phyloP scores from a whole-genome alignment of 92 coral and sea anemone species.

The Parazoanthus atlanticus region DNA sequence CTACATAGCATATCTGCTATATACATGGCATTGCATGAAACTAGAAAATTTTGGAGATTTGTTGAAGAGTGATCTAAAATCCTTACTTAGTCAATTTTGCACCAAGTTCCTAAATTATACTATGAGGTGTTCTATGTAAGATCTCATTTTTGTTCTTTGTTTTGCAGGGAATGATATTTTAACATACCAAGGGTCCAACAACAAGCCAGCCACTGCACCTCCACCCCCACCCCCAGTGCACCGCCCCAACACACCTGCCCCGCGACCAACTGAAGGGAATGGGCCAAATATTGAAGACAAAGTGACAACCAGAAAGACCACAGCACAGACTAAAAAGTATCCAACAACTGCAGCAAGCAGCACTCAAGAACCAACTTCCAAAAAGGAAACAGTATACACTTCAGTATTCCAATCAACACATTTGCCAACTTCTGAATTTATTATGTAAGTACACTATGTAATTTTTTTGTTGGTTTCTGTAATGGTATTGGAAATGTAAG shows the following conservation, averaged over 20 bases:
- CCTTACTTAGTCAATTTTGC: neutral
- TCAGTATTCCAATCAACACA: neutral
- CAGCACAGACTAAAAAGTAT: neutral
- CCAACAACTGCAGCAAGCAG: slow-evolving; percentile 7
- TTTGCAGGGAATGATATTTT: slow-evolving; percentile 17
- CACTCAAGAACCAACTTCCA: neutral
- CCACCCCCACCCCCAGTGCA: neutral
- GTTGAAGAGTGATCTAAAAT: neutral
- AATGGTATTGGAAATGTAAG: no score
- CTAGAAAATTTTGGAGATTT: no score
- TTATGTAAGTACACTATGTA: slow-evolving; percentile 13
- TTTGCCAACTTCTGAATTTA: neutral
- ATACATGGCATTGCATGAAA: no score
- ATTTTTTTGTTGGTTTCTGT: neutral
- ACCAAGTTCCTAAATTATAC: neutral
- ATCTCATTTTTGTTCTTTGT: neutral
- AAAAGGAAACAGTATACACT: neutral
- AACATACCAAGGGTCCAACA: slow-evolving; percentile 8
- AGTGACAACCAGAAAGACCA: slow-evolving; percentile 5
- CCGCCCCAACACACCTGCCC: neutral
- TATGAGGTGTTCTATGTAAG: neutral
- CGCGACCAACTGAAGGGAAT: neutral
- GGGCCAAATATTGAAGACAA: neutral
- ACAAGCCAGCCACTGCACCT: neutral
- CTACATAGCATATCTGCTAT: no score